Evolutionary conservation across 2,797 vertebrate species (phyloP).

Genomic region (Manis pentadactyla): DNA sequence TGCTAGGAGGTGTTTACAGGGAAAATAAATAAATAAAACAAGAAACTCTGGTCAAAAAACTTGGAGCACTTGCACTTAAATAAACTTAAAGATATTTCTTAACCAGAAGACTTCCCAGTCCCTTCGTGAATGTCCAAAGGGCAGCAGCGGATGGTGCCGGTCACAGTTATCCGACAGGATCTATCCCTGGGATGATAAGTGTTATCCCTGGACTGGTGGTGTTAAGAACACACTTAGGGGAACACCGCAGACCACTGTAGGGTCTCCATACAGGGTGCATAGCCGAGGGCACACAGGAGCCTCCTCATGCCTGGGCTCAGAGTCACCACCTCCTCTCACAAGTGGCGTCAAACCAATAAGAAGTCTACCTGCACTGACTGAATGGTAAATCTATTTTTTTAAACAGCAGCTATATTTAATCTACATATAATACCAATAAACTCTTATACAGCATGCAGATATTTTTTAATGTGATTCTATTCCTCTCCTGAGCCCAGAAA

Average conservation of each 20-base stretch:
- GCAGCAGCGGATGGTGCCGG: not conserved
- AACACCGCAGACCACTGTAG: too few relatives aligned
- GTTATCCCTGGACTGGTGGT: not conserved
- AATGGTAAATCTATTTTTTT: not conserved
- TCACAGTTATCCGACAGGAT: not conserved
- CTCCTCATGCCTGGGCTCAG: not conserved
- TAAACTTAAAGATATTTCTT: not conserved
- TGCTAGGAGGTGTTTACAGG: not conserved
- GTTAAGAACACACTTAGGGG: not conserved
- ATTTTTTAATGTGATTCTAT: not conserved
- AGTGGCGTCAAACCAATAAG: not conserved
- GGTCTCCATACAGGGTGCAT: too few relatives aligned
- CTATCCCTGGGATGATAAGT: not conserved
- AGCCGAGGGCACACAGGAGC: not conserved
- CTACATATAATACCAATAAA: not conserved
- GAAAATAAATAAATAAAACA: not conserved
- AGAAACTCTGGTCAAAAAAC: not conserved
- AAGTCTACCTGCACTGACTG: not conserved
- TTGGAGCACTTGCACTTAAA: not conserved
- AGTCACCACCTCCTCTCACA: not conserved
- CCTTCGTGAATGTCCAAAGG: not conserved
- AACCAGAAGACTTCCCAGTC: not conserved
- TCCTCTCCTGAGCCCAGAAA: not conserved
- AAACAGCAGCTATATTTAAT: not conserved
- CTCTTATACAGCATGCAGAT: not conserved